Percentiles rank a stretch among this genome's conserved stretches.
Conservation (phyloP, 2,113 vertebrate genomes). For the Myotis lucifugus region DNA sequence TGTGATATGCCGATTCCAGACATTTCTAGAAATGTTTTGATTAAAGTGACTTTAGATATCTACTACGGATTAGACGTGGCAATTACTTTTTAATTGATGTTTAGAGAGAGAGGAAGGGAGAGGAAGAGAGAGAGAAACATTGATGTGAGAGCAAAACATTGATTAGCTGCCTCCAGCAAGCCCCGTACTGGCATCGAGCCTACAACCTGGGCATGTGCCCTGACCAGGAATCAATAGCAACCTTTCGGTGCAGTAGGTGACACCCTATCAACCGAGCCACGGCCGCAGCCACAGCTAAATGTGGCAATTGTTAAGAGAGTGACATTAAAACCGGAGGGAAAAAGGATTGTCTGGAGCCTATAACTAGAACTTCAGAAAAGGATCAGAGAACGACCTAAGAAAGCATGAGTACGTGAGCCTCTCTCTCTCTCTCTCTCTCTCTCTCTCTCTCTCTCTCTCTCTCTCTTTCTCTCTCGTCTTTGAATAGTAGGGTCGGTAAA, state of each 20-base stretch:
- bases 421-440: not conserved
- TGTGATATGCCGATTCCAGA: not conserved
- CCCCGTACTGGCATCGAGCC: no score
- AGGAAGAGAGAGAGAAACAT: no score
- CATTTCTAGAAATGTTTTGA: not conserved
- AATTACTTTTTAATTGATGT: no score
- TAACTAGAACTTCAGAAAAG: not conserved
- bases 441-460: no score
- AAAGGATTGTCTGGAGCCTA: not conserved
- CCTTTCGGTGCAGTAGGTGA: no score
- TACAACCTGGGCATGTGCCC: no score
- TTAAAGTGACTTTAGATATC: not conserved
- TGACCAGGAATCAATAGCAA: no score
- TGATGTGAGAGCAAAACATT: no score
- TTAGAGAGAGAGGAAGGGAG: no score
- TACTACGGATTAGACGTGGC: not conserved
- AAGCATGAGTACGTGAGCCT: rapidly evolving
- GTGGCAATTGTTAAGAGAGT: not conserved
- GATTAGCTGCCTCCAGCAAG: no score
- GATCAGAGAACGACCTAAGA: not conserved
- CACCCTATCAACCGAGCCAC: no score
- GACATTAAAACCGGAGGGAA: not conserved
- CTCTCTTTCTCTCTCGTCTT: not conserved
- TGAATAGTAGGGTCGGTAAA: not conserved
- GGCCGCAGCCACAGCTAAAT: no score